Base-by-base conservation (phyloP, 2,888 invertebrate species). In the Synanthedon formicaeformis region DNA sequence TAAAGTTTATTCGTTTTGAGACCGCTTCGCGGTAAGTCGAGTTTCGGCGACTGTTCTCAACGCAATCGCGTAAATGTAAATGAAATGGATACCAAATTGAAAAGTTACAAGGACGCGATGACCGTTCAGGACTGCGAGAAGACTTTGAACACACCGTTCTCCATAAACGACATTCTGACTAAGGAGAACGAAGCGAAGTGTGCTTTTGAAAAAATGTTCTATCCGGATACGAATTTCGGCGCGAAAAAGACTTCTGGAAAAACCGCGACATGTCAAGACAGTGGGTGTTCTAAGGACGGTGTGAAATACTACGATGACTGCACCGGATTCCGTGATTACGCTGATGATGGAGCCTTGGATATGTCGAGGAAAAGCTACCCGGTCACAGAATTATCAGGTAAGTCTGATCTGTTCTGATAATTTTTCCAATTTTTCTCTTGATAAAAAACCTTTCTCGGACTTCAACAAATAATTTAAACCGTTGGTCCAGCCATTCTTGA, bases 131-230 rank as follows among this genome's bases (percentile, higher is more conserved):
- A 86, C 45, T 77, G 85, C 73, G 85, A 86, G 58, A 86, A 85
- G 60, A 79, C 79, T 1, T 66, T 85, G 57, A 82, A 89, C 10
- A 93, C 92, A 10, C 92, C 93, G 41, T 93, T 93, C 76, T 92
- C 92, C 10, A 93, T 93, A 53, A 92, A 92, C 63, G 92, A 93
- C 65, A 93, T 93, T 71, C 75, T 93, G 66, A 91, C 91, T n/a
- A 86, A 82, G 59, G 89, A 88, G 67, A 85, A 82, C 52, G 86
- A 84, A 56, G 71, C 74, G 58, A 86, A 78, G 71, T 84, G 76
- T 62, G 77, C 79, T 58, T 81, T 81, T 71, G 83, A 83, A 68
- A 75, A 74, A 73, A 78, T 73, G 74, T 81, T 78, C 62, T 71
- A 75, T 61, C 64, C 71, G 55, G 69, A 70, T 16, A 14, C n/a